A percentile compares a stretch with the other conserved stretches of the same genome.
phyloP scores from a whole-genome alignment of 2,888 invertebrate species.

The Colletes collaris region DNA sequence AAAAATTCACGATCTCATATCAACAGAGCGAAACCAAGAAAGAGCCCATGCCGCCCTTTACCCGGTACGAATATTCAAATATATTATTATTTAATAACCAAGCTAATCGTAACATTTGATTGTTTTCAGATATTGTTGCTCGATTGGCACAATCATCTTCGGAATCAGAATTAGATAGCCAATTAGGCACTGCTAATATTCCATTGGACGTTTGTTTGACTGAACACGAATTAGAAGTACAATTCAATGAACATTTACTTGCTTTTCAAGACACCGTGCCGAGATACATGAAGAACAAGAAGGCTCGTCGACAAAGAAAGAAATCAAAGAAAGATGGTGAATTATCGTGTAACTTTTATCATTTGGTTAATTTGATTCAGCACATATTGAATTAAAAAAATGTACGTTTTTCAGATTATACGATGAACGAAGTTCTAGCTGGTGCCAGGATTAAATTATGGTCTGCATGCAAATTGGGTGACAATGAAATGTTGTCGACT shows the following conservation, averaged over 20 bases:
- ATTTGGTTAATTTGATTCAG: neutral
- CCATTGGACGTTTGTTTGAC: slow-evolving; percentile 62
- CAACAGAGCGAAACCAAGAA: slow-evolving; percentile 79
- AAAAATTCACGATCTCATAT: slow-evolving; percentile 71
- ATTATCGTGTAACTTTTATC: neutral
- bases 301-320: slow-evolving; percentile 73
- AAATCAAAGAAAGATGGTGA: slow-evolving; percentile 73
- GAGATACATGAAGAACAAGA: slow-evolving; percentile 78
- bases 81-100: neutral
- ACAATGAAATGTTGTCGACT: slow-evolving; percentile 79
- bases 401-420: slow-evolving; percentile 54
- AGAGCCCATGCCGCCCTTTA: slow-evolving; percentile 77
- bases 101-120: neutral
- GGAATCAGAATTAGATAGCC: slow-evolving; percentile 74
- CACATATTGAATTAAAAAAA: slow-evolving; percentile 1
- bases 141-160: slow-evolving; percentile 76
- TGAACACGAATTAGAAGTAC: slow-evolving; percentile 78
- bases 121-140: slow-evolving; percentile 74
- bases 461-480: slow-evolving; percentile 82
- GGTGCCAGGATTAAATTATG: slow-evolving; percentile 84
- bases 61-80: slow-evolving; percentile 69
- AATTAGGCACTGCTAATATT: slow-evolving; percentile 61
- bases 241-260: slow-evolving; percentile 82
- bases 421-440: slow-evolving; percentile 79
- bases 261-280: slow-evolving; percentile 83